Conservation (phyloP, 1,140 invertebrate genomes). For the Drosophila rhopaloa region DNA sequence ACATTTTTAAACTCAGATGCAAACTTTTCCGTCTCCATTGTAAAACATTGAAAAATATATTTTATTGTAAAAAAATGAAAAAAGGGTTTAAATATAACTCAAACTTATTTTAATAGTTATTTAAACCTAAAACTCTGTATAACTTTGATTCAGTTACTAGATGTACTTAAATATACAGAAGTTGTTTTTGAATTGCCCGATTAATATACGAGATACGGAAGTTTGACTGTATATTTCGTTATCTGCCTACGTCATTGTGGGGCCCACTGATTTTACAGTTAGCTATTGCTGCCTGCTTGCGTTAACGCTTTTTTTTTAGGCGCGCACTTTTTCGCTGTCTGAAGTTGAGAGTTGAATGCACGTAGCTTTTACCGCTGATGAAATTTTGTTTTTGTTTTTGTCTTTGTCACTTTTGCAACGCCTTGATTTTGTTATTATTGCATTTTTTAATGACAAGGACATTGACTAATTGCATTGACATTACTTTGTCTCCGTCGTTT, state of each 20-base stretch:
- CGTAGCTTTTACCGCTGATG: conserved; percentile 37
- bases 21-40: too few species aligned
- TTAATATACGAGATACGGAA: conserved; percentile 2
- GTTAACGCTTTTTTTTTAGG: conserved; percentile 29
- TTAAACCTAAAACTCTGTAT: too few species aligned
- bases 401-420: conserved; percentile 28
- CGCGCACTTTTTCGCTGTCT: conserved; percentile 33
- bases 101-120: too few species aligned
- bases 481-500: conserved; percentile 64
- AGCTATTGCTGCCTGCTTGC: conserved; percentile 17
- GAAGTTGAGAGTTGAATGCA: conserved; percentile 62
- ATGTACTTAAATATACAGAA: neutral
- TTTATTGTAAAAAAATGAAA: too few species aligned
- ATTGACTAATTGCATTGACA: conserved; percentile 83
- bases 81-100: too few species aligned
- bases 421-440: conserved; percentile 17
- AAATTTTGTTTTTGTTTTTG: conserved; percentile 41
- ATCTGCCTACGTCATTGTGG: conserved; percentile 63
- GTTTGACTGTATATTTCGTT: conserved; percentile 27
- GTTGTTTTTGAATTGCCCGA: conserved; percentile 5
- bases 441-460: conserved; percentile 72
- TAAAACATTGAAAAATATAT: too few species aligned
- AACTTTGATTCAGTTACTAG: too few species aligned
- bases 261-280: conserved; percentile 57
- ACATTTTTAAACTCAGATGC: too few species aligned